phyloP scores from a whole-genome alignment of 2,797 vertebrate genomes.

The Pyrrhura leucotis region DNA sequence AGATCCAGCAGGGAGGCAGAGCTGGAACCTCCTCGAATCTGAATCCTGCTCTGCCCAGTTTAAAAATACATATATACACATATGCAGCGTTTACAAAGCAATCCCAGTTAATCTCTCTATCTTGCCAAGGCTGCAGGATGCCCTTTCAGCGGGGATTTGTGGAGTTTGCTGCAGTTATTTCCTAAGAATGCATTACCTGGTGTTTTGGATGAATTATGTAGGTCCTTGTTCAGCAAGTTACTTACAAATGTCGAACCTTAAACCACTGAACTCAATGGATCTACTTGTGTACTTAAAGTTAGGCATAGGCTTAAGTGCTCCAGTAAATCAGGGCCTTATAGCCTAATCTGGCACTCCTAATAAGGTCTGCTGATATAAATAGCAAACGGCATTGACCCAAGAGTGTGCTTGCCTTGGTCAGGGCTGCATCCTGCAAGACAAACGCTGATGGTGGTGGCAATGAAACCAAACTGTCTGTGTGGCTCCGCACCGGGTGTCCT shows the following conservation, averaged over 20 bases:
- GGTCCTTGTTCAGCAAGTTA: slow-evolving; percentile 48
- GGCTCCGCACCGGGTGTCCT: fast-evolving
- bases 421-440: background rate
- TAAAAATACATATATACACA: background rate
- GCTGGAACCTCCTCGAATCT: background rate
- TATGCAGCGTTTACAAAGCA: background rate
- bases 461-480: fast-evolving
- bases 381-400: background rate
- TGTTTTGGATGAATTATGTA: slow-evolving; percentile 25
- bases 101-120: slow-evolving; percentile 17
- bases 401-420: background rate
- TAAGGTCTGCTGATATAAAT: background rate
- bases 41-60: background rate
- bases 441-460: background rate
- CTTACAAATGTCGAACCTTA: slow-evolving; percentile 36
- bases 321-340: slow-evolving; percentile 48
- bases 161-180: slow-evolving; percentile 11
- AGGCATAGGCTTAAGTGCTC: slow-evolving; percentile 26
- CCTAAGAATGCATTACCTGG: background rate
- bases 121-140: slow-evolving; percentile 16
- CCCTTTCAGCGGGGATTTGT: slow-evolving; percentile 47
- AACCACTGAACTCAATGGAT: slow-evolving; percentile 25
- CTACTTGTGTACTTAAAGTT: slow-evolving; percentile 23
- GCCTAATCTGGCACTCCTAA: background rate
- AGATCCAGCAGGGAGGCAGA: background rate